These are phyloP conservation scores for Prinia subflava DNA, from an alignment of 2,113 vertebrate genomes.

Conservation along the genomic window DNA sequence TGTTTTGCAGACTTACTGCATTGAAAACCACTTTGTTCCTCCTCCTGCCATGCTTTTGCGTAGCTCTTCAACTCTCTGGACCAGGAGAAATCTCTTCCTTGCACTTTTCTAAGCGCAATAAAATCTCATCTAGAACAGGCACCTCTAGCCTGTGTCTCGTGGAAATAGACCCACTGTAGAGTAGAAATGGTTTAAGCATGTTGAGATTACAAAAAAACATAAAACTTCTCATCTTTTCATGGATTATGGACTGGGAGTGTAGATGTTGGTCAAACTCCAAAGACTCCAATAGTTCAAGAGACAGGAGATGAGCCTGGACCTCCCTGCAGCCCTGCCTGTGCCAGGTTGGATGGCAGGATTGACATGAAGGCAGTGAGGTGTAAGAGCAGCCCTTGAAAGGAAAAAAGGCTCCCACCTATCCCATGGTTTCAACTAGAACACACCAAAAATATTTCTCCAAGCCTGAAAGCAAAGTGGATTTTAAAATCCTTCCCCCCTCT, in stretches of 20 bases:
- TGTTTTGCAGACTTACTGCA: neutral
- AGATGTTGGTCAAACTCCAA: neutral
- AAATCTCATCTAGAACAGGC: neutral
- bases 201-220: neutral
- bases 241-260: neutral
- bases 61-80: neutral
- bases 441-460: neutral
- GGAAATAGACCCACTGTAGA: neutral
- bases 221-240: neutral
- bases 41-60: neutral
- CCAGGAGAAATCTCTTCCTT: neutral
- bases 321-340: neutral
- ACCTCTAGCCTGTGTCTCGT: neutral
- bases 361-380: neutral
- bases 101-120: neutral
- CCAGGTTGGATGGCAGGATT: neutral
- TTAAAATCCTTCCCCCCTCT: neutral
- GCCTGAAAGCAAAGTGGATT: neutral
- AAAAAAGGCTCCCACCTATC: neutral
- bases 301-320: accelerated
- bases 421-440: neutral
- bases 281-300: neutral
- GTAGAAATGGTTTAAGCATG: neutral
- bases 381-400: neutral
- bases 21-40: neutral